Base-by-base conservation (phyloP, 2,113 vertebrate genomes). In the Callopanchax toddi region DNA sequence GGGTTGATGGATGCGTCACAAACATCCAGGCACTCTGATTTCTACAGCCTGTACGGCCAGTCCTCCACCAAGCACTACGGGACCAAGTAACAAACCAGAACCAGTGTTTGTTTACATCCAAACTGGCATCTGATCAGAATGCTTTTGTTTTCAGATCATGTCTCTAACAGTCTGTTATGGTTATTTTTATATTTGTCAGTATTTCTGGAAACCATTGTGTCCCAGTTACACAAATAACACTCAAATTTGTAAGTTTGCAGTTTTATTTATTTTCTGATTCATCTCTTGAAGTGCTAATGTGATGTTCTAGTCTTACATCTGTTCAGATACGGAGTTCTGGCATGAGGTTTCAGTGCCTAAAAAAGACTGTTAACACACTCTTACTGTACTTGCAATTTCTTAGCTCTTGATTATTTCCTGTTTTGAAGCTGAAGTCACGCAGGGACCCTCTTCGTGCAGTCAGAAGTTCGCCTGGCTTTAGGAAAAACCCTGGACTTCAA, bases 41-140 rank as follows among this genome's bases (percentile, higher is more conserved):
- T 96, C 94, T 98, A 96, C 89, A 93, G 95, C 86, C 92, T 98
- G 78, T 97, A 98, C 2, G 95, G 95, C 79, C 95, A 96, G 89
- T 92, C 95, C 5, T 95, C 95, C 82, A 92, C 94, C 78, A 97
- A 98, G 90, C 96, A 97, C 92, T 98, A 96, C 65, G 95, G 95
- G 90, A 96, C 95, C 85, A 97, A 96, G 93, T 98, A 94, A 95
- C 90, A 55, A 75, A 64, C 18, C 34, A 36, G n/a, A 66, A 43
- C 61, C 46, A 21, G 7, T 44, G 46, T 64, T 78, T 26, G n/a
- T 72, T 67, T 43, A 1, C 17, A 32, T 67, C 18, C 5, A 1
- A n/a, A 16, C 63, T 72, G 17, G 23, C 73, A 18, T 77, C 29
- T 18, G 12, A 55, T 67, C 5, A 5, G 17, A 42, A 2, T 10